Base-by-base conservation (phyloP, 2,888 invertebrate species). In the Furcula furcula region DNA sequence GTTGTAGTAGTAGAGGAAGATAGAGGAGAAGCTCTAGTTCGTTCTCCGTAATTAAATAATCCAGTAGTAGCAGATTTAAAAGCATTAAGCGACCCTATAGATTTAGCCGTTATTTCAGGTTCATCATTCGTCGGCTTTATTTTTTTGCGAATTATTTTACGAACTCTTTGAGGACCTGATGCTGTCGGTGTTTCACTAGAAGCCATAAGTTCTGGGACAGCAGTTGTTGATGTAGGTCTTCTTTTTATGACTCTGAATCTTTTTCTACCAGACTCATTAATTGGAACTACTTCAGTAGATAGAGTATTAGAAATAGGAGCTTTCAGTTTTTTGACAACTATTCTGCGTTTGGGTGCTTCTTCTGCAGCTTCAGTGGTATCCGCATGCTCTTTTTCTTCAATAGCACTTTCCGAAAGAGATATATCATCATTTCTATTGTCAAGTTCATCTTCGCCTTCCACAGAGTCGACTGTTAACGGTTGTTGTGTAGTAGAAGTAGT, bases 391-490 rank as follows among this genome's bases (percentile, higher is more conserved):
- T 86, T 80, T 47, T 86, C 87, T 58, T 74, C 85, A 39, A 87
- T 82, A n/a, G 85, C 76, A 64, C 79, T 85, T 65, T 89, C 89
- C n/a, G 89, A 89, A 23, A 89, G 59, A 33, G 71, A 67, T 41
- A 89, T 88, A 40, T 86, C 87, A 40, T 87, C 86, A 32, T 55
- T 58, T 58, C 72, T 81, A 10, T 57, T 74, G 35, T 87, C 83
- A 16, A 62, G 44, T 40, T 80, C 75, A 15, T 76, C 70, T 20
- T 67, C 67, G 4, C 74, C 75, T 26, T 76, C 72, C 15, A 55
- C 60, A 31, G 7, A 6, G 3, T 16, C 18, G 22, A 12, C 40
- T 29, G 30, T 26, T 11, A 20, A 19, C 11, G 13, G 28, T 34
- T 66, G 49, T 33, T 40, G 61, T 16, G 51, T 47, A 29, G 68